These are phyloP conservation scores for Ophion slaviceki DNA, from an alignment of 2,888 invertebrate genomes.

Conservation along the genomic window DNA sequence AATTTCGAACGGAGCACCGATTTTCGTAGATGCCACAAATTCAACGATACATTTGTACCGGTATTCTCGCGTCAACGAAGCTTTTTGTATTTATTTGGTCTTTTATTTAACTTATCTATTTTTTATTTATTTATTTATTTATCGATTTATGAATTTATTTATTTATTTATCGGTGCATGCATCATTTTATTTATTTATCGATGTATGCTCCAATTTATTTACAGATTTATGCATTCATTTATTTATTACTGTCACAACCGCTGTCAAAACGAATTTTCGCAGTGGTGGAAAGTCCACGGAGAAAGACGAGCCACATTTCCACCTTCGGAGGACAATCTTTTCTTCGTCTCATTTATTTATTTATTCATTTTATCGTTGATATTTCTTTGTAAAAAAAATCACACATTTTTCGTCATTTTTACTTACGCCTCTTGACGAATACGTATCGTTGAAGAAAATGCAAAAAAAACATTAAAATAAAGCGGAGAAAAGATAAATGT, in stretches of 20 bases:
- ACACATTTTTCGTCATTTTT: constrained; percentile 20
- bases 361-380: background rate
- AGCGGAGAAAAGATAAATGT: constrained; percentile 12
- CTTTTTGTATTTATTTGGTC: background rate
- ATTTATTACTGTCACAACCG: background rate
- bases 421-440: constrained; percentile 11
- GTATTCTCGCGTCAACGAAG: background rate
- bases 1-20: background rate
- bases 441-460: constrained; percentile 13
- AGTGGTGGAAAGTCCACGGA: background rate
- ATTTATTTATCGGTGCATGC: background rate
- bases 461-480: background rate
- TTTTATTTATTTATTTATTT: too few species aligned
- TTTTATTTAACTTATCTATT: background rate
- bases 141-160: background rate
- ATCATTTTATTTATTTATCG: too few species aligned
- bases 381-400: background rate
- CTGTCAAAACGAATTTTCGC: too few species aligned
- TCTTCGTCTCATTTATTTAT: constrained; percentile 3
- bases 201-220: too few species aligned
- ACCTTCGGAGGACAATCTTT: background rate
- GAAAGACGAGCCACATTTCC: constrained; percentile 9
- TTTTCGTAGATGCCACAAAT: background rate
- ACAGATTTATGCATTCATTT: background rate
- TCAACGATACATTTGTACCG: constrained; percentile 1